A percentile compares a stretch with the other conserved stretches of the same genome.
phyloP scores from a whole-genome alignment of 2,888 invertebrate genomes.

The Diarsia brunnea region DNA sequence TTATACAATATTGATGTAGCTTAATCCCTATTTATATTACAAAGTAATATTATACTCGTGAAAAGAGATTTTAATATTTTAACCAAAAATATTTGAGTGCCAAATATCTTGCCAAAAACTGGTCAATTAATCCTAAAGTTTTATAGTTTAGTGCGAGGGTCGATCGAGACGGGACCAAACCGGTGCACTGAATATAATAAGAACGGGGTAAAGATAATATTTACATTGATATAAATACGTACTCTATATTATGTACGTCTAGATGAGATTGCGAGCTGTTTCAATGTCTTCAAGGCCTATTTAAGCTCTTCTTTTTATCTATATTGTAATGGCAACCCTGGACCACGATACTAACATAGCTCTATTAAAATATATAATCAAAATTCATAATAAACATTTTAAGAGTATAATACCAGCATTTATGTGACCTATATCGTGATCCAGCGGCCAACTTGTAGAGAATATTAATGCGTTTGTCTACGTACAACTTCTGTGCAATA shows the following conservation, averaged over 20 bases:
- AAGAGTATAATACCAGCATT: conserved; percentile 51
- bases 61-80: conserved; percentile 50
- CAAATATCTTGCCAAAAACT: conserved; percentile 49
- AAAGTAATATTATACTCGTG: conserved; percentile 45
- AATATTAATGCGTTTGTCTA: conserved; percentile 57
- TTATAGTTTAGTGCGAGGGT: conserved; percentile 59
- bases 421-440: conserved; percentile 64
- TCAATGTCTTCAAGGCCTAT: conserved; percentile 76
- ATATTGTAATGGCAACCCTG: conserved; percentile 57
- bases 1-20: conserved; percentile 55
- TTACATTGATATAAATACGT: conserved; percentile 64
- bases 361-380: conserved; percentile 45
- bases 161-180: conserved; percentile 86
- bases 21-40: conserved; percentile 60
- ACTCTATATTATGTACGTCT: conserved; percentile 58
- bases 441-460: conserved; percentile 61
- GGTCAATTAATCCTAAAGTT: conserved; percentile 34
- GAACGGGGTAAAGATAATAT: conserved; percentile 79
- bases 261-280: conserved; percentile 75
- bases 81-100: conserved; percentile 58
- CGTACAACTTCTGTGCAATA: conserved; percentile 69
- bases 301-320: conserved; percentile 48
- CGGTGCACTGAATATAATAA: conserved; percentile 84
- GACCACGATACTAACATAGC: conserved; percentile 54
- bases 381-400: conserved; percentile 35